These are phyloP conservation scores for Terebella lapidaria DNA, from an alignment of 2,888 invertebrate genomes.

Conservation along the genomic window DNA sequence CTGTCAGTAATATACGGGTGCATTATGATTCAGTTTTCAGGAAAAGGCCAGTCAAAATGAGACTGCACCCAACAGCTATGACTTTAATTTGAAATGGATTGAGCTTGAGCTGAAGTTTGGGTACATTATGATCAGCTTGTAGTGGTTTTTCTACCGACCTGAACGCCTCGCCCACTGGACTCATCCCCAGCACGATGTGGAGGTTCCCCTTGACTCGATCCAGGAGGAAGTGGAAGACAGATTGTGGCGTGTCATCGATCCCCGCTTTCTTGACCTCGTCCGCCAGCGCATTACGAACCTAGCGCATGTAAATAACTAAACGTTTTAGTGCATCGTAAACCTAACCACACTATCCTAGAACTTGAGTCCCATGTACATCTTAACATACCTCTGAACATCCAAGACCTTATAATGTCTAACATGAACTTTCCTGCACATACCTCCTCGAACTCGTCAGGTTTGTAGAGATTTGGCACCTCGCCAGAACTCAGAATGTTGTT, in stretches of 20 bases:
- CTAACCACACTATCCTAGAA: too few relatives aligned
- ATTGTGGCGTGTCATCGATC: slow-evolving; percentile 55
- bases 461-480: slow-evolving; percentile 82
- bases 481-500: slow-evolving; percentile 84
- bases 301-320: slow-evolving; percentile 18
- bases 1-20: slow-evolving; percentile 50
- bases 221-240: slow-evolving; percentile 71
- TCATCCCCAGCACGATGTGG: slow-evolving; percentile 80
- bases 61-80: too few relatives aligned
- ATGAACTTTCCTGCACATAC: slow-evolving; percentile 54
- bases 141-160: too few relatives aligned
- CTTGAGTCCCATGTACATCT: too few relatives aligned
- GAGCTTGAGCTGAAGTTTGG: too few relatives aligned
- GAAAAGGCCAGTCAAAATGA: too few relatives aligned
- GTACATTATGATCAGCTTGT: not conserved
- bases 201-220: slow-evolving; percentile 71
- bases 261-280: slow-evolving; percentile 50
- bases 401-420: too few relatives aligned
- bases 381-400: too few relatives aligned
- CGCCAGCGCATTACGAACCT: slow-evolving; percentile 47
- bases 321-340: not conserved
- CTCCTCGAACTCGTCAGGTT: slow-evolving; percentile 82
- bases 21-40: not conserved
- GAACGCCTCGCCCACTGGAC: slow-evolving; percentile 81
- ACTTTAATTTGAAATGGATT: too few relatives aligned